These are phyloP conservation scores for Characodon lateralis DNA, from an alignment of 2,797 vertebrate genomes.

Conservation along the genomic window DNA sequence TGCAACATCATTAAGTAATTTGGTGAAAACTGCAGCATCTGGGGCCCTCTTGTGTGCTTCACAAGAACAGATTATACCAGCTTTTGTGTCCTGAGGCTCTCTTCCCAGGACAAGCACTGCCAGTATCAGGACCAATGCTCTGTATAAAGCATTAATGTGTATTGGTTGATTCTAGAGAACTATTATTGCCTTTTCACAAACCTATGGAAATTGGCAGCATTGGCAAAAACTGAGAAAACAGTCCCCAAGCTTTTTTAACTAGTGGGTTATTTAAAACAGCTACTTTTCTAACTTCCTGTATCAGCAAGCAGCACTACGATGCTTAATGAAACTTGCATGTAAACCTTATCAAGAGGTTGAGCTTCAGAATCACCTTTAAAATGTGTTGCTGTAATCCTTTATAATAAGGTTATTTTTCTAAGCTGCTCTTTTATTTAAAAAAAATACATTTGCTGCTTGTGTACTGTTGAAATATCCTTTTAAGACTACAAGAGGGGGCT, in stretches of 20 bases:
- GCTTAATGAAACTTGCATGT: not conserved
- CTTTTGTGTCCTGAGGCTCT: not conserved
- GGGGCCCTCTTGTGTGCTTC: not conserved
- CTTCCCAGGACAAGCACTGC: not conserved
- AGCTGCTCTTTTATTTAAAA: not conserved
- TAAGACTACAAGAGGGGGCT: not conserved
- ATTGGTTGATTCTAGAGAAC: not conserved
- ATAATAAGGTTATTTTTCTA: not conserved
- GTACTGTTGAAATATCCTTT: not conserved
- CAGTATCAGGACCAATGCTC: not conserved
- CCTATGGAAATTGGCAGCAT: not conserved
- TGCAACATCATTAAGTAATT: not conserved
- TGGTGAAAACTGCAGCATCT: not conserved
- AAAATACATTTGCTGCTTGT: not conserved
- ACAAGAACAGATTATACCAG: not conserved
- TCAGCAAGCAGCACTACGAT: not conserved
- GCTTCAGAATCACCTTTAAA: not conserved
- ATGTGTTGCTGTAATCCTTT: not conserved
- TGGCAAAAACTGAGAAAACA: not conserved
- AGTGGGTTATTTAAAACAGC: not conserved
- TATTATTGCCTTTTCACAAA: not conserved
- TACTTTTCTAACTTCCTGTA: slow-evolving; percentile 1
- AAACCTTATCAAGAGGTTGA: not conserved
- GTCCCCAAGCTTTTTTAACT: not conserved
- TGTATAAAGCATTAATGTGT: too few species aligned